Evolutionary conservation across 2,797 vertebrate species (phyloP).

Genomic region (Tragelaphus eurycerus): DNA sequence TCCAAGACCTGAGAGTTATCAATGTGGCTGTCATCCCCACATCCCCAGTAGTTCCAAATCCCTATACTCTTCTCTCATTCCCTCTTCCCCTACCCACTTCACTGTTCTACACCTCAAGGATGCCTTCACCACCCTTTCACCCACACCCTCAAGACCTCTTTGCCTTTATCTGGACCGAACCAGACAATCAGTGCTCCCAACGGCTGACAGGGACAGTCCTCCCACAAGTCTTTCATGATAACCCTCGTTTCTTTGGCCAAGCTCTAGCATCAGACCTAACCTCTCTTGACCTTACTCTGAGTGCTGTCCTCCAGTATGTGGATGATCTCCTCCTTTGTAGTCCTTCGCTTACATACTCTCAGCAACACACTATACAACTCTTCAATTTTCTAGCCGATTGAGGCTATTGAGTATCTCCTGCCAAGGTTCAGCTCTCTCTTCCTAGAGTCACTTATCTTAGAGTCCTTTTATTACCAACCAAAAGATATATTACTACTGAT

Average conservation of each 20-base stretch:
- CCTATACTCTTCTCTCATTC: background rate
- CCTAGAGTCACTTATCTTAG: background rate
- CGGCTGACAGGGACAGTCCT: background rate
- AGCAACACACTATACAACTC: background rate
- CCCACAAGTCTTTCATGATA: background rate
- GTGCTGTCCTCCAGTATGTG: no score
- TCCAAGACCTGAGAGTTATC: background rate
- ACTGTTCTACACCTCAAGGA: background rate
- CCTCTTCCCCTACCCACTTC: background rate
- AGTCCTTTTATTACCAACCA: background rate
- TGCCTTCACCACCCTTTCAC: background rate
- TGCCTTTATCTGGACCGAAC: background rate
- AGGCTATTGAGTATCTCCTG: background rate
- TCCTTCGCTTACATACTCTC: background rate
- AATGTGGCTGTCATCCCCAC: background rate
- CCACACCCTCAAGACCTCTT: background rate
- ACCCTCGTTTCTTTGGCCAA: background rate
- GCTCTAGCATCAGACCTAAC: background rate
- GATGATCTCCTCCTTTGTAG: background rate
- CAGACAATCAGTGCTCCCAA: background rate
- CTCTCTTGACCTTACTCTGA: background rate
- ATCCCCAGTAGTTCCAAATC: background rate
- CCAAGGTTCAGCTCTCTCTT: background rate
- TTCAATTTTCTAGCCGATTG: background rate
- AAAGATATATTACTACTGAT: background rate